A percentile compares a stretch with the other conserved stretches of the same genome.
phyloP scores from a whole-genome alignment of 2,797 vertebrate genomes.

The Galaxias olidus region DNA sequence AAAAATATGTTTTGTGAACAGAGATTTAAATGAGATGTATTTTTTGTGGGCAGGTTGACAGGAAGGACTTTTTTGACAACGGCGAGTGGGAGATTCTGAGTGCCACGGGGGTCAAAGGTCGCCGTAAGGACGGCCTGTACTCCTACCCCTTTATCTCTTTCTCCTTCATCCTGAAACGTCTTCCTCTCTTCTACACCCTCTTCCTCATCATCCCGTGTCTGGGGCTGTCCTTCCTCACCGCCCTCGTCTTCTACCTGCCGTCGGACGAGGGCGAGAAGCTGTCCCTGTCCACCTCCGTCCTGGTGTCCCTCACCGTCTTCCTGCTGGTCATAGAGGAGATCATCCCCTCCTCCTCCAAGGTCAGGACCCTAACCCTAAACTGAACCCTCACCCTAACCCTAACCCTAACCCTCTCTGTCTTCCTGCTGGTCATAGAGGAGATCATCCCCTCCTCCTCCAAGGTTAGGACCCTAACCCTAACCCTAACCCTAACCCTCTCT shows the following conservation, averaged over 20 bases:
- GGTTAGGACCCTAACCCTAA: too few relatives aligned
- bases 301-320: conserved; percentile 97
- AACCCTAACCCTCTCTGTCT: conserved; percentile 97
- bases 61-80: conserved; percentile 95
- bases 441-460: conserved; percentile 98
- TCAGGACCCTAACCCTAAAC: too few relatives aligned
- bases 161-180: conserved; percentile 91
- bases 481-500: too few relatives aligned
- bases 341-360: conserved; percentile 95
- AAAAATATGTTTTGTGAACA: too few relatives aligned
- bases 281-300: conserved; percentile 92
- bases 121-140: conserved; percentile 81
- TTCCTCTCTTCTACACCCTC: conserved; percentile 95
- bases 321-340: conserved; percentile 98
- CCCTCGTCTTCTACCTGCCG: conserved; percentile 95
- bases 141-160: conserved; percentile 91
- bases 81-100: conserved; percentile 97
- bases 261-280: conserved; percentile 98
- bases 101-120: conserved; percentile 87
- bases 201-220: conserved; percentile 96
- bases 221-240: conserved; percentile 92
- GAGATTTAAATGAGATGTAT: too few relatives aligned
- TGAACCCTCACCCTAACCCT: too few relatives aligned
- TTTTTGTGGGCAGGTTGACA: conserved; percentile 75
- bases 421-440: conserved; percentile 96